Evolutionary conservation across 2,113 vertebrate genomes (phyloP), one percentile per base, ranked within the genome.

Genomic region (Steatornis caripensis): DNA sequence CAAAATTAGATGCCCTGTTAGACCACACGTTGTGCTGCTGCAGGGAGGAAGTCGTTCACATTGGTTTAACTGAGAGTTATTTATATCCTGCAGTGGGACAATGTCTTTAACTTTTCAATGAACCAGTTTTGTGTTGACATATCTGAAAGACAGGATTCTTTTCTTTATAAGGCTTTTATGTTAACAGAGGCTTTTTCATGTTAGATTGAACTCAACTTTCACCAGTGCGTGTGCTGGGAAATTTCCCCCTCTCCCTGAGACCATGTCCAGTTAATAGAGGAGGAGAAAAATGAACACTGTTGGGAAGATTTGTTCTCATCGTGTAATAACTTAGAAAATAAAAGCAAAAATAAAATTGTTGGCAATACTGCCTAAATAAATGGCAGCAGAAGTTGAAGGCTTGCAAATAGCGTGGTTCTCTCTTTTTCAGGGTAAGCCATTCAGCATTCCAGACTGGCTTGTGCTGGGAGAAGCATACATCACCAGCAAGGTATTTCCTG

Each of bases 401-500:
- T 92, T 1, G 6, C 81, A 76, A 87, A 84, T 55, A 72, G 41
- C 4, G 0, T 75, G 24, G 27, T 76, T 78, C 22, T 91, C 75
- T 80, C 49, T 85, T 97, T 95, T 93, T 65, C 66, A 83, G 87
- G 72, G 30, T 74, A 95, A 95, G 87, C 92, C 89, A 58, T 86
- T 93, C 87, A 88, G 60, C 82, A 79, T 89, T 96, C 66, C 74
- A 87, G 65, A 75, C 65, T 91, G 91, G 66, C 82, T 95, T 49
- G 27, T 68, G 60, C 64, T 96, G 89, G 58, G 70, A 90, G 77
- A 96, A 87, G 41, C 68, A 92, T 76, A 90, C 93, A 93, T 97
- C 91, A 96, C 60, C 68, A 93, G 90, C 84, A 93, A 96, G 92
- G 92, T 96, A 96, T 95, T 97, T 98, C 92, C 95, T 96, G 91